Percentiles rank a stretch among this genome's conserved stretches.
phyloP scores from a whole-genome alignment of 2,888 invertebrate genomes.

The Ctena decussata region DNA sequence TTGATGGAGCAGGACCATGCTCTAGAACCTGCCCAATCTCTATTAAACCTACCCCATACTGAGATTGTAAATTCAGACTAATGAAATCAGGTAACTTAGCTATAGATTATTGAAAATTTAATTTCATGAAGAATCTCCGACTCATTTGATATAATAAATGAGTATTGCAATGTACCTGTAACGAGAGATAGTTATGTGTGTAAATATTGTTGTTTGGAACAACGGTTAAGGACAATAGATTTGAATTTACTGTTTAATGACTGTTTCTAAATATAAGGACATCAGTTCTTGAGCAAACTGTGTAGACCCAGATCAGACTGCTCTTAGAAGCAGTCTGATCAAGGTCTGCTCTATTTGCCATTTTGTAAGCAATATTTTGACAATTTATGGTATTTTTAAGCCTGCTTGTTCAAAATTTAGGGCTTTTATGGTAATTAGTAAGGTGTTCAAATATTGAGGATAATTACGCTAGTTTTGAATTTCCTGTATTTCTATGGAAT shows the following conservation, averaged over 20 bases:
- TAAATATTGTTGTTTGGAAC: constrained; percentile 9
- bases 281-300: no score
- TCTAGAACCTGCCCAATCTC: neutral
- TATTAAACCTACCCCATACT: neutral
- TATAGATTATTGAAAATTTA: constrained; percentile 2
- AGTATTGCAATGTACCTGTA: neutral
- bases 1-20: no score
- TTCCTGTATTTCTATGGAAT: neutral
- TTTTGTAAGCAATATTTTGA: no score
- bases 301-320: no score
- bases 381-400: no score
- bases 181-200: neutral
- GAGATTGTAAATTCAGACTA: neutral
- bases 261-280: no score
- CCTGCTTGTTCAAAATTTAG: no score
- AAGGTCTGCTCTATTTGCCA: no score
- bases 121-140: neutral
- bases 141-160: neutral
- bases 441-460: no score
- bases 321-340: no score
- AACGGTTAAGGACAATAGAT: neutral
- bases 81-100: neutral
- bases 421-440: no score
- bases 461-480: no score
- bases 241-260: constrained; percentile 8